A percentile compares a stretch with the other conserved stretches of the same genome.
These are phyloP conservation scores for Balaenoptera acutorostrata DNA, from an alignment of 2,113 vertebrate species.

Conservation along the genomic window DNA sequence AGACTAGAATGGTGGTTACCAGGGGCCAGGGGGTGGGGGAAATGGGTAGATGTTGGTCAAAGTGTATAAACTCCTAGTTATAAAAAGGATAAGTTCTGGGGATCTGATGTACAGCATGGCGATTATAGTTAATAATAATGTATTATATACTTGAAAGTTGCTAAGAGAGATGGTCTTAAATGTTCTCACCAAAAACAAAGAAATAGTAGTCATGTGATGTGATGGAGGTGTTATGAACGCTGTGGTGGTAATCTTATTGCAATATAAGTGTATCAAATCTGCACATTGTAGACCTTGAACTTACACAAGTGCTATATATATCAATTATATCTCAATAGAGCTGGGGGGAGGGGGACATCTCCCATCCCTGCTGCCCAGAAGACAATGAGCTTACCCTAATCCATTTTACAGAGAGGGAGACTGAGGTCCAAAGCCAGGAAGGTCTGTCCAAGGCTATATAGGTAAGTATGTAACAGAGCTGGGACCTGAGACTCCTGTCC, in stretches of 20 bases:
- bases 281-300: neutral
- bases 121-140: neutral
- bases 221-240: neutral
- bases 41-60: neutral
- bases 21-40: fast-evolving
- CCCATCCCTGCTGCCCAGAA: neutral
- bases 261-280: neutral
- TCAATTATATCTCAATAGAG: neutral
- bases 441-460: neutral
- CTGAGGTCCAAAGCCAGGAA: neutral
- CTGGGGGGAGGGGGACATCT: neutral
- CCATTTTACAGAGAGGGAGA: neutral
- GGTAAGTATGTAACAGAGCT: neutral
- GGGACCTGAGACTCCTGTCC: neutral
- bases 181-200: neutral
- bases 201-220: neutral
- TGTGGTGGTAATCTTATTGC: neutral
- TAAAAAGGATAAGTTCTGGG: neutral
- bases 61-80: neutral
- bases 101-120: neutral
- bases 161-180: neutral
- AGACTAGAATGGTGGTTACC: neutral
- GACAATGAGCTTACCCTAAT: neutral
- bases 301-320: neutral
- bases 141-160: neutral